Evolutionary conservation across 2,113 vertebrate genomes (phyloP).

Genomic region (Symphodus melops): DNA sequence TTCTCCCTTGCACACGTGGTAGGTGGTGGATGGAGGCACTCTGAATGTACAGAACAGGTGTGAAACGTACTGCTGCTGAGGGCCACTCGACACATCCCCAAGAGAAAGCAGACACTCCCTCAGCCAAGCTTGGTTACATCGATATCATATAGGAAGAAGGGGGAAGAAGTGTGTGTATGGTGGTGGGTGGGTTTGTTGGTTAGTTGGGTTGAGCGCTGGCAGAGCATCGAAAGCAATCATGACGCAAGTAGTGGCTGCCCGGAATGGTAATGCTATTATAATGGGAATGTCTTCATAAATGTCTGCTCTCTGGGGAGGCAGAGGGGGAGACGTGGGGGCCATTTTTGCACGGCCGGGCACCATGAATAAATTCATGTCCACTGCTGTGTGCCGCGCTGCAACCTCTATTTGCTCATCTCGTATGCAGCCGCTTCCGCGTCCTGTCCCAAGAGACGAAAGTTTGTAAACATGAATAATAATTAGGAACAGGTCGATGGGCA

Average conservation of each 20-base stretch:
- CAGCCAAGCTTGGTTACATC: conserved; percentile 38
- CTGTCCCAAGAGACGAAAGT: conserved; percentile 81
- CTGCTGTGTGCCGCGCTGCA: conserved; percentile 53
- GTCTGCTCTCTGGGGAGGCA: conserved; percentile 75
- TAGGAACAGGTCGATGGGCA: conserved; percentile 79
- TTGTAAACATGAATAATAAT: conserved; percentile 89
- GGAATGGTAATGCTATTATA: conserved; percentile 79
- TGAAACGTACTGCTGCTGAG: conserved; percentile 56
- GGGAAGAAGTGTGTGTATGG: not conserved
- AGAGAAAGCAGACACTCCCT: conserved; percentile 46
- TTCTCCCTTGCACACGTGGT: not conserved
- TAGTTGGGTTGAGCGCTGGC: conserved; percentile 35
- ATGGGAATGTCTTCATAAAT: conserved; percentile 84
- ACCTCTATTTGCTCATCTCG: conserved; percentile 78
- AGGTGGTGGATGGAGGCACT: conserved; percentile 45
- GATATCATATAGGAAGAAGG: conserved; percentile 2
- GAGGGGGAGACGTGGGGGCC: conserved; percentile 39
- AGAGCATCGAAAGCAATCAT: conserved; percentile 68
- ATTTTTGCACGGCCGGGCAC: conserved; percentile 50
- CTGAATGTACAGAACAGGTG: conserved; percentile 46
- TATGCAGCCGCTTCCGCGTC: conserved; percentile 69
- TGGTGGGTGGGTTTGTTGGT: conserved; percentile 18
- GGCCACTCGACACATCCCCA: conserved; percentile 51
- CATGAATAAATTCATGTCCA: conserved; percentile 86
- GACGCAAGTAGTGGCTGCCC: conserved; percentile 65